Base-by-base conservation (phyloP, 2,797 vertebrate species). In the Moxostoma hubbsi region DNA sequence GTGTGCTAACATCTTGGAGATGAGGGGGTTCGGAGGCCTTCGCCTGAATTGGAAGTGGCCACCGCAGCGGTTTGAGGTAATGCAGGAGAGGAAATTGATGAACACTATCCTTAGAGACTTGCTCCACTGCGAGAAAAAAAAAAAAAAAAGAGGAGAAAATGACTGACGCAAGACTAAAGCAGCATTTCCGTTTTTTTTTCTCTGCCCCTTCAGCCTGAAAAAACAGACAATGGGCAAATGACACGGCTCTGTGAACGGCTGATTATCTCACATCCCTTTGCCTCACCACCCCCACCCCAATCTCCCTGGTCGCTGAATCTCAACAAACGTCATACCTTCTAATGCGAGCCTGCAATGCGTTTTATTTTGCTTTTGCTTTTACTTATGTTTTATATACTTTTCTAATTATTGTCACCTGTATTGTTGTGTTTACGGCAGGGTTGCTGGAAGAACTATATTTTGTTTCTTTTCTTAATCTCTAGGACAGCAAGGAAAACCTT, bases 161-260 rank as follows among this genome's bases (percentile, higher is more conserved):
- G 86, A 88, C 85, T 88, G 90, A 89, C 84, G 86, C 86, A 89
- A 89, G 85, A 89, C 88, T 88, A 90, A 91, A 92, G 90, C 89
- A 89, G 89, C 88, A 90, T 91, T 92, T 93, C 90, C 88, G 85
- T 85, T 91, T 85, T 88, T 69, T 36, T 36, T 36, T 87, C 83
- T 81, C 85, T 84, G 86, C 82, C 86, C 36, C 72, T 47, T 75
- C 71, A 77, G 75, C 76, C 82, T 13, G 47, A 76, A 80, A 80
- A 57, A 82, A 88, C 86, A 88, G 86, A 92, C 91, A 92, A 92
- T 88, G 78, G 88, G 80, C 81, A 85, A 91, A 91, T 89, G 90
- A 92, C 88, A 92, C 82, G 88, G 89, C 89, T 89, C 85, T 89
- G 87, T 88, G 88, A 88, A 90, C 1, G 85, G 86, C 90, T 92